These are phyloP conservation scores for Germaria angustata DNA, from an alignment of 2,888 invertebrate genomes.

Conservation along the genomic window DNA sequence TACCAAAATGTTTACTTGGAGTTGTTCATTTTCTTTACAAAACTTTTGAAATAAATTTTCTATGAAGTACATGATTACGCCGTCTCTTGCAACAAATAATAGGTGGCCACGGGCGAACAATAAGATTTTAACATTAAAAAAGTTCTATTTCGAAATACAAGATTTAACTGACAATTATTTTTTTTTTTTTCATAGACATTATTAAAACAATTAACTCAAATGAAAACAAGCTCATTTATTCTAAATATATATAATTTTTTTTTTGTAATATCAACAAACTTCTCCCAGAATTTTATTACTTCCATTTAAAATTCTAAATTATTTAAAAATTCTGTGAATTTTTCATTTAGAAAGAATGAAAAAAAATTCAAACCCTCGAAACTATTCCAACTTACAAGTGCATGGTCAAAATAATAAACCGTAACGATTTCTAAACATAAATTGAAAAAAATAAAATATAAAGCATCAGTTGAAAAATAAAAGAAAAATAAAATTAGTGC, in stretches of 20 bases:
- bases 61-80: no score
- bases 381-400: slow-evolving; percentile 62
- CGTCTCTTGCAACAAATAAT: no score
- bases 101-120: no score
- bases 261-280: neutral
- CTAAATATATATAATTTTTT: no score
- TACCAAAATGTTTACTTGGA: neutral
- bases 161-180: no score
- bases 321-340: slow-evolving; percentile 30
- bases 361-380: slow-evolving; percentile 37
- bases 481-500: slow-evolving; percentile 49
- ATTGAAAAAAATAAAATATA: slow-evolving; percentile 17
- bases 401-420: slow-evolving; percentile 67
- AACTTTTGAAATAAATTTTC: neutral
- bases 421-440: slow-evolving; percentile 57
- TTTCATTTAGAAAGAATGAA: neutral
- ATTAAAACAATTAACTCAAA: no score
- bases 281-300: neutral
- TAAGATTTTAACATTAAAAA: no score
- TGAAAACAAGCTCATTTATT: no score
- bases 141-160: no score
- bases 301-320: neutral
- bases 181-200: no score
- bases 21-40: neutral
- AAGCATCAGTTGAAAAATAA: slow-evolving; percentile 6